Percentiles rank a stretch among this genome's conserved stretches.
Evolutionary conservation across 2,113 vertebrate species (phyloP).

Genomic region (Neofelis nebulosa): DNA sequence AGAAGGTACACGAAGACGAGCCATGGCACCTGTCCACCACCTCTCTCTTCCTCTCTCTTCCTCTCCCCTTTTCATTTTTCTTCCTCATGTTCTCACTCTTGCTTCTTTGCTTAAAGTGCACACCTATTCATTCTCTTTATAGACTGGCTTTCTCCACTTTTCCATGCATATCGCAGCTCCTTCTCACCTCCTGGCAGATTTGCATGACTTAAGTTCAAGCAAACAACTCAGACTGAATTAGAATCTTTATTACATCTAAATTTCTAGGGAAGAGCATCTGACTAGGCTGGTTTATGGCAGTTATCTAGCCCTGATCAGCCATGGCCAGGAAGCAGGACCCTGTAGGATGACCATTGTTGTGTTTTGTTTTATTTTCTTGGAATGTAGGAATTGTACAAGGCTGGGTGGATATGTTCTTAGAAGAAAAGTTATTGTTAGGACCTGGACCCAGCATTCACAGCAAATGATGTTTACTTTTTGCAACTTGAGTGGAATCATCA

Average conservation of each 20-base stretch:
- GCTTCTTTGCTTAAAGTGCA: not conserved
- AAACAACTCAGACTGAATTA: not conserved
- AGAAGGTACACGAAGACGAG: not conserved
- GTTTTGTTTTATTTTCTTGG: not conserved
- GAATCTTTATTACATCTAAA: not conserved
- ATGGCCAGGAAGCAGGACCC: fast-evolving
- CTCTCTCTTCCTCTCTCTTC: not conserved
- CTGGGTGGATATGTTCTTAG: not conserved
- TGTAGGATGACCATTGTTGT: not conserved
- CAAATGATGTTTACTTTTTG: not conserved
- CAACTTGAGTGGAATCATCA: not conserved
- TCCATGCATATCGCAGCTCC: not conserved
- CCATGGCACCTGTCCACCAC: not conserved
- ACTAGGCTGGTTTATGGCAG: not conserved
- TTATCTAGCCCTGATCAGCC: not conserved
- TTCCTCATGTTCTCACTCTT: not conserved
- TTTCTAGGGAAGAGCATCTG: not conserved
- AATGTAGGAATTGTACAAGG: not conserved
- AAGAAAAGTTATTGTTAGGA: not conserved
- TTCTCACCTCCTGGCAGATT: not conserved
- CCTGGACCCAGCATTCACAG: not conserved
- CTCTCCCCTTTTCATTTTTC: not conserved
- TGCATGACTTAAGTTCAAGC: not conserved
- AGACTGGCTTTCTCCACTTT: not conserved
- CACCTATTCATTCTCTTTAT: not conserved